Evolutionary conservation across 1,140 invertebrate species (phyloP), one percentile per base, ranked within the genome.

Genomic region (Pinna nobilis): DNA sequence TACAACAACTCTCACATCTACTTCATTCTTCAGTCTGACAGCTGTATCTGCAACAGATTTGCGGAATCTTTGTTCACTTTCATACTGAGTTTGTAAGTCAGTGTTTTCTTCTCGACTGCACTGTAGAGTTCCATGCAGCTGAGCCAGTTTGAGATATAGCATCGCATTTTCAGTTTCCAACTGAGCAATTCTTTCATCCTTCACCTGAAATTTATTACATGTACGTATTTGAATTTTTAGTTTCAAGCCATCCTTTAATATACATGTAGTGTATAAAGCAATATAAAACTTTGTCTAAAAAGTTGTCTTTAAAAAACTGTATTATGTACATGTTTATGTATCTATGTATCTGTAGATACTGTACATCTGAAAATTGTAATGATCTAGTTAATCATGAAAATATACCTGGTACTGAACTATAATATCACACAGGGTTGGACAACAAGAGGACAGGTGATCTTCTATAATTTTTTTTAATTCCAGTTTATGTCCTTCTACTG

Each of bases 161-260:
- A 87, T 86, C 13, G 84, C 85, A 82, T 87, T 87, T 67, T 87
- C 86, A 33, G 86, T 86, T 51, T 87, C 86, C 50, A 87, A 64
- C 11, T 70, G 32, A 15, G 74, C 78, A 70, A 87, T 82, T 63
- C 82, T 76, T 67, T 86, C 84, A 80, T 86, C 82, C 70, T 81
- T 82, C 0, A 73, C 49, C 84, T 86, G 72, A 25, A 70, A 64
- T 41, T 44, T 15, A 18, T 35, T 15, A 61, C 25, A 18, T n/a
- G n/a, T 41, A 18, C 25, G n/a, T n/a, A n/a, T n/a, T 30, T 23
- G 11, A 20, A 3, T 20, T 30, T 60, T 9, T 33, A 20, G 9
- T 59, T 11, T 33, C n/a, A 11, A 41, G 7, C 1, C 39, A 49
- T 35, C 23, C 28, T 37, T 18, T 13, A 33, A 1, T 4, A 15